Conservation (phyloP, 92 coral and sea anemone species). For the Siderastrea radians region DNA sequence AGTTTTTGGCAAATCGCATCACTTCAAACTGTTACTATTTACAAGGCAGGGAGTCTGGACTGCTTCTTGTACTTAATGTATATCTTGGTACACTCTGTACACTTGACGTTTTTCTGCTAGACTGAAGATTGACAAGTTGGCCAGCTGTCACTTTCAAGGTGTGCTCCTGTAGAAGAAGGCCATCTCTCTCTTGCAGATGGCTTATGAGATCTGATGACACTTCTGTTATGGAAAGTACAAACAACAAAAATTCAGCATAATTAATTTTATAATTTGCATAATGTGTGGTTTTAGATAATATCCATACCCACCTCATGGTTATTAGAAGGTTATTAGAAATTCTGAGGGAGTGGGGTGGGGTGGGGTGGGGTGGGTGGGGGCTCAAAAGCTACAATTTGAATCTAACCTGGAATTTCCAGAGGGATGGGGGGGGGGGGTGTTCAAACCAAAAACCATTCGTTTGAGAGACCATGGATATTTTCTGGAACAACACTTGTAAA, state of each 20-base stretch:
- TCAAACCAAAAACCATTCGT: too few relatives aligned
- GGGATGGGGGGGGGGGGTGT: too few relatives aligned
- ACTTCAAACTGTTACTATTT: background rate
- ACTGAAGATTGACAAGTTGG: slow-evolving; percentile 83
- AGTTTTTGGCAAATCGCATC: background rate
- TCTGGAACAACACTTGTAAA: too few relatives aligned
- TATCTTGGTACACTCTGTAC: slow-evolving; percentile 1
- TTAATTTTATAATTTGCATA: too few relatives aligned
- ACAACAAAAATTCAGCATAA: background rate
- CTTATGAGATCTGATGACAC: slow-evolving; percentile 76
- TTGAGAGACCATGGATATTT: too few relatives aligned
- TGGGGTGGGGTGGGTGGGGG: too few relatives aligned
- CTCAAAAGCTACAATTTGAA: too few relatives aligned
- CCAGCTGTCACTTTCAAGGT: slow-evolving; percentile 79
- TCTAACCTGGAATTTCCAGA: too few relatives aligned
- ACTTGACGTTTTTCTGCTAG: slow-evolving; percentile 64
- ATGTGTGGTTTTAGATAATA: too few relatives aligned
- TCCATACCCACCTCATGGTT: too few relatives aligned
- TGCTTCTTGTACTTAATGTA: background rate
- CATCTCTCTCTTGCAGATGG: slow-evolving; percentile 87
- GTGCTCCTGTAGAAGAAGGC: slow-evolving; percentile 77
- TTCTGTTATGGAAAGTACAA: slow-evolving; percentile 43
- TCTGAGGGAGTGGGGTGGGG: too few relatives aligned
- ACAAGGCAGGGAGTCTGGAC: background rate
- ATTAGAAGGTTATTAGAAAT: too few relatives aligned